phyloP scores from a whole-genome alignment of 2,113 vertebrate species.

The Macaca mulatta region DNA sequence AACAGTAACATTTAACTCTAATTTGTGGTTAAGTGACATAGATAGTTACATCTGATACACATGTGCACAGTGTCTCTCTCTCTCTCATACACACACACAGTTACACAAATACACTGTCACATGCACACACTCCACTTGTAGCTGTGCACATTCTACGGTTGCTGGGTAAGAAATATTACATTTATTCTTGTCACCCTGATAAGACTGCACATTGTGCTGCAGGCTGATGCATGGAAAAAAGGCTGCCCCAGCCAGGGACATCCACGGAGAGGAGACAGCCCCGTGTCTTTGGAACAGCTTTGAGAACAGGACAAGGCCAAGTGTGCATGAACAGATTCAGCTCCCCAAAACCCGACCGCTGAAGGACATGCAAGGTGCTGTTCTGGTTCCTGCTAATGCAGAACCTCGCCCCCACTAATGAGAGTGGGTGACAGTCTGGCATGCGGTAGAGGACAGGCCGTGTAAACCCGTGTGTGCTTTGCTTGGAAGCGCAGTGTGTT shows the following conservation, averaged over 20 bases:
- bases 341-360: accelerated
- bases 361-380: neutral
- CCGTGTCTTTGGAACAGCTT: neutral
- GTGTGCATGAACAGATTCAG: accelerated
- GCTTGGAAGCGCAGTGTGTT: neutral
- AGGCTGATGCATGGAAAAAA: neutral
- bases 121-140: neutral
- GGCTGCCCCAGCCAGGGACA: no score
- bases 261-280: neutral
- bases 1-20: neutral
- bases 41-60: neutral
- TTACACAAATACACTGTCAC: neutral
- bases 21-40: neutral
- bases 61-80: neutral
- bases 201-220: neutral
- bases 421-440: neutral
- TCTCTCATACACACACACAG: neutral
- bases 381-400: no score
- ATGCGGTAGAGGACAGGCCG: accelerated
- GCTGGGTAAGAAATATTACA: neutral
- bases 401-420: no score
- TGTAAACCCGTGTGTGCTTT: accelerated
- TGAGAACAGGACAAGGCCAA: neutral
- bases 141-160: no score
- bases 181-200: no score